Base-by-base conservation (phyloP, 2,888 invertebrate species). In the Vesta saturnalis region DNA sequence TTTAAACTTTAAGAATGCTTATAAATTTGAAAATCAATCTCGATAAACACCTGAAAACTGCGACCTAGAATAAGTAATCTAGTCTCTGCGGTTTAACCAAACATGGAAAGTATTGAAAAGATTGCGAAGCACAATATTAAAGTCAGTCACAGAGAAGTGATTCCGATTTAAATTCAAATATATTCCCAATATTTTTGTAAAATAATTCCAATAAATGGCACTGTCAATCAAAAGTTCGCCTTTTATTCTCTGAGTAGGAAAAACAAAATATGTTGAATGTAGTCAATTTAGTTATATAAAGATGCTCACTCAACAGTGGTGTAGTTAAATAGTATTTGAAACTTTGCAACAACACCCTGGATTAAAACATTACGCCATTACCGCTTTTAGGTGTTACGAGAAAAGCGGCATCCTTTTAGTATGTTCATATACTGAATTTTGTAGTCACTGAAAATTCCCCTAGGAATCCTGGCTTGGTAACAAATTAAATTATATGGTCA, bases 401-500 rank as follows among this genome's bases (percentile, higher is more conserved):
- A 1, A 43, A 52, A 52, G 52, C 19, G 52, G n/a, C 19, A 19
- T 16, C 52, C 52, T 52, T 19, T 52, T 52, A 52, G 4, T 52
- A 19, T 19, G 19, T 8, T 49, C 19, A 49, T 8, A 49, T 18
- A 49, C 49, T 15, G 49, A 49, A 52, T 18, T n/a, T 52, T 19
- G 52, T 21, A 39, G 39, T 39, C 39, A 8, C 12, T 8, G 39
- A 39, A 52, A 52, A 18, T n/a, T 52, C 52, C 10, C 52, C 4
- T 21, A 52, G 19, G 52, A 52, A 52, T 52, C 8, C 19, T 12
- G n/a, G 18, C 52, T 21, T 19, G 19, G 52, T 52, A 52, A 52
- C 52, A 52, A 52, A 52, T 52, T 52, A 52, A 52, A 18, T 52
- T 49, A 49, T 18, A 49, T 15, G 49, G 18, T 49, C 49, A 49